These are phyloP conservation scores for Macrosiphum euphorbiae DNA, from an alignment of 2,888 invertebrate species.

Conservation along the genomic window DNA sequence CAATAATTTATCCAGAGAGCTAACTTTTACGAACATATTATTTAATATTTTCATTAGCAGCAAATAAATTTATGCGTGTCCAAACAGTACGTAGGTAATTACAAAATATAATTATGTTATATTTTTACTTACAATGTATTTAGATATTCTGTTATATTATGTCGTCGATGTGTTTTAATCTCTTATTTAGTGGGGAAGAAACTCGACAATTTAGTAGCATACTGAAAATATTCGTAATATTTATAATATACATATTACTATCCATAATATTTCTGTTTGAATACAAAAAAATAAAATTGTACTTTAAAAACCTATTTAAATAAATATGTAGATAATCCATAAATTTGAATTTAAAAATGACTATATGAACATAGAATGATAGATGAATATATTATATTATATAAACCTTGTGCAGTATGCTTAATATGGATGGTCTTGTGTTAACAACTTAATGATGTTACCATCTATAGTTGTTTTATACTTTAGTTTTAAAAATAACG, in stretches of 20 bases:
- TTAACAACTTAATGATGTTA: constrained; percentile 12
- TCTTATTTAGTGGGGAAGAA: background rate
- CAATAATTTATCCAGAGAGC: background rate
- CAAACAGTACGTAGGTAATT: background rate
- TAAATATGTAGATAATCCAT: background rate
- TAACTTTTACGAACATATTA: background rate
- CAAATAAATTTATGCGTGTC: background rate
- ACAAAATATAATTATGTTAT: background rate
- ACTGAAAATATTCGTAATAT: background rate
- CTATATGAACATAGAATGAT: background rate
- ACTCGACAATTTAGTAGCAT: background rate
- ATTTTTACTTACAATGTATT: background rate
- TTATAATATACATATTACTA: no score
- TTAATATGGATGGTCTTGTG: background rate
- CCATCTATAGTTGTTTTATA: background rate
- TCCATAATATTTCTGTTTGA: background rate
- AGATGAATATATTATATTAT: background rate
- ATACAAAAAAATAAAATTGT: background rate
- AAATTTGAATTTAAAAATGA: background rate
- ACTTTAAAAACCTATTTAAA: background rate
- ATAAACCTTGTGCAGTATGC: background rate
- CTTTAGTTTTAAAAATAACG: background rate
- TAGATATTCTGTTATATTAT: background rate
- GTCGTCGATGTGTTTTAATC: background rate
- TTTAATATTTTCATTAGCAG: background rate